phyloP scores from a whole-genome alignment of 1,140 invertebrate species.

The Orius laevigatus region DNA sequence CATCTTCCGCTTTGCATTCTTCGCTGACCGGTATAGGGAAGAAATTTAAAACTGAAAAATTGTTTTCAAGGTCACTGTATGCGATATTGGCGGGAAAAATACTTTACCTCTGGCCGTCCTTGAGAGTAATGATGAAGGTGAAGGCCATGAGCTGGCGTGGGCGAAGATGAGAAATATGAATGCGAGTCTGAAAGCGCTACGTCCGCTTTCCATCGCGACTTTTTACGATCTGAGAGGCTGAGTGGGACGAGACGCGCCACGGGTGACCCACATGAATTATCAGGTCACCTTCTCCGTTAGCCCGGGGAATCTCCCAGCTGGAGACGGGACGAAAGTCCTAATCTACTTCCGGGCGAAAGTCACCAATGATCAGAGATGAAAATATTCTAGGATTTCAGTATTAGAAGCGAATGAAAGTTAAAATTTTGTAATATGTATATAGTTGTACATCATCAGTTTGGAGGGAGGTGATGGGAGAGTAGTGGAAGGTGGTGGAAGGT shows the following conservation, averaged over 20 bases:
- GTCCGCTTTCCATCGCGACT: neutral
- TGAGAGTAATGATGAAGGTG: constrained; percentile 1
- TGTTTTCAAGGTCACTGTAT: too few relatives aligned
- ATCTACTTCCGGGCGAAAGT: neutral
- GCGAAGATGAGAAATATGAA: neutral
- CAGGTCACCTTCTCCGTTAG: neutral
- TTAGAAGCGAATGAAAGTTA: too few relatives aligned
- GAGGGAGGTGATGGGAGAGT: too few relatives aligned
- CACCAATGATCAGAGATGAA: too few relatives aligned
- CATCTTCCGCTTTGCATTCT: constrained; percentile 52
- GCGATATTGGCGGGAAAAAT: too few relatives aligned
- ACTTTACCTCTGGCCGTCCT: constrained; percentile 9
- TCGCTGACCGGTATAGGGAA: constrained; percentile 61
- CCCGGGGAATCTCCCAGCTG: neutral
- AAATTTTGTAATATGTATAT: too few relatives aligned
- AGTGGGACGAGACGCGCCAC: neutral
- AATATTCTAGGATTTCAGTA: too few relatives aligned
- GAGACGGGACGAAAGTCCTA: neutral
- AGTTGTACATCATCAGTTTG: too few relatives aligned
- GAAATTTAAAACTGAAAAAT: constrained; percentile 49
- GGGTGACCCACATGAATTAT: neutral
- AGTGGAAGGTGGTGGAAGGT: too few relatives aligned
- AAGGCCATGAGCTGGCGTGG: neutral
- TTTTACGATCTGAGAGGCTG: neutral
- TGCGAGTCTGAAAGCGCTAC: neutral